Percentiles rank a stretch among this genome's conserved stretches.
These are phyloP conservation scores for Graphium colonna DNA, from an alignment of 2,888 invertebrate species.

Conservation along the genomic window DNA sequence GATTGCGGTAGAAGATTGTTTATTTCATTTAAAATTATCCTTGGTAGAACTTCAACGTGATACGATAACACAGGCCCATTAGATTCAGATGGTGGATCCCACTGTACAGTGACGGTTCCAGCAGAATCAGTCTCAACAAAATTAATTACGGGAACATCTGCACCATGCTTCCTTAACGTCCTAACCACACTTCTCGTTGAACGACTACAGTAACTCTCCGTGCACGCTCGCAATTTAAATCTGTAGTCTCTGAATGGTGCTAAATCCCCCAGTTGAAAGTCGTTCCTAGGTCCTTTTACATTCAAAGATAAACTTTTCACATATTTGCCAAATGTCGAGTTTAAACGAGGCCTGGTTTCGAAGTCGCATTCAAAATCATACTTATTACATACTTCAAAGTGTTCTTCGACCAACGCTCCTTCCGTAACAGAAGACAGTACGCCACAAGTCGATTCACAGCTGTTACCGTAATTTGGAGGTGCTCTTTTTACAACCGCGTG, in stretches of 20 bases:
- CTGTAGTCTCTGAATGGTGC: slow-evolving; percentile 66
- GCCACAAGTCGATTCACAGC: slow-evolving; percentile 64
- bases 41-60: slow-evolving; percentile 54
- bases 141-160: slow-evolving; percentile 47
- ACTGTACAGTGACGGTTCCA: slow-evolving; percentile 48
- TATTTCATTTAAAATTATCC: slow-evolving; percentile 34
- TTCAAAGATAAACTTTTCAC: slow-evolving; percentile 48
- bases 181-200: slow-evolving; percentile 53
- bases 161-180: slow-evolving; percentile 46
- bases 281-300: slow-evolving; percentile 40
- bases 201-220: slow-evolving; percentile 49
- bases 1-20: slow-evolving; percentile 43
- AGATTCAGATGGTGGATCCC: slow-evolving; percentile 52
- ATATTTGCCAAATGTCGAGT: slow-evolving; percentile 44
- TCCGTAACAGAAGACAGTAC: slow-evolving; percentile 48
- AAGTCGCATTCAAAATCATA: slow-evolving; percentile 42
- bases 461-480: slow-evolving; percentile 52
- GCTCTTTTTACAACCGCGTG: slow-evolving; percentile 60
- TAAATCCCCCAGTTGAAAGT: slow-evolving; percentile 49
- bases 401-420: slow-evolving; percentile 54
- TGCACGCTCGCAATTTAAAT: slow-evolving; percentile 60
- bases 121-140: slow-evolving; percentile 34
- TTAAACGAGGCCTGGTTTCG: slow-evolving; percentile 41
- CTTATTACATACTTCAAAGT: slow-evolving; percentile 56
- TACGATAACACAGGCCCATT: slow-evolving; percentile 66